phyloP scores from a whole-genome alignment of 2,113 vertebrate species.

The Boulengeromyrus knoepffleri region DNA sequence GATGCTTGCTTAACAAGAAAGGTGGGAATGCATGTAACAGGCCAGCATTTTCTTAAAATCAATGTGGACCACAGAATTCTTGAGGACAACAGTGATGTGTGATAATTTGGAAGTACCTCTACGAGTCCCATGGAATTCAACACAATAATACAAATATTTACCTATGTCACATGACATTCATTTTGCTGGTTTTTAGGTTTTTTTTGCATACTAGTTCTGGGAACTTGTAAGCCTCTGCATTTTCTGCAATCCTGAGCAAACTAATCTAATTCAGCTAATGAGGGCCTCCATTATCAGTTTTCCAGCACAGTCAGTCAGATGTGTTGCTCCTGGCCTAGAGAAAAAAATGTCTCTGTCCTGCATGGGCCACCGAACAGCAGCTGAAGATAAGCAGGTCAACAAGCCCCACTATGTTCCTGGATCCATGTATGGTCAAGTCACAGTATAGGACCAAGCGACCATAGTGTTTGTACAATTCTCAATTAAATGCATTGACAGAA shows the following conservation, averaged over 20 bases:
- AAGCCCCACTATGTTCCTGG: not conserved
- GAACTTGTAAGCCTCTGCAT: not conserved
- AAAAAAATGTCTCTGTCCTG: not conserved
- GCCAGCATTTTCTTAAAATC: not conserved
- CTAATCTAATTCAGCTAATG: not conserved
- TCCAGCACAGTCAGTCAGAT: not conserved
- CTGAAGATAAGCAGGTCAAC: not conserved
- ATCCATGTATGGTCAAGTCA: not conserved
- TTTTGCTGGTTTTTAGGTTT: not conserved
- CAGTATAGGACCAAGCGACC: not conserved
- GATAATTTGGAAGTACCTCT: not conserved
- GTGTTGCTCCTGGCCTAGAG: not conserved
- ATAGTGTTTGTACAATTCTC: not conserved
- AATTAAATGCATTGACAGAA: not conserved
- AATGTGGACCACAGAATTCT: not conserved
- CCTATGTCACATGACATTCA: not conserved
- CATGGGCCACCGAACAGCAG: not conserved
- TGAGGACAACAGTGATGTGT: not conserved
- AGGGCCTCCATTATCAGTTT: not conserved
- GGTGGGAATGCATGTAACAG: not conserved
- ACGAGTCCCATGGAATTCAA: not conserved
- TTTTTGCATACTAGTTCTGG: not conserved
- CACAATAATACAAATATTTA: not conserved
- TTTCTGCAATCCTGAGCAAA: not conserved
- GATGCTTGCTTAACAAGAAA: not conserved